Evolutionary conservation across 1,140 invertebrate genomes (phyloP).

Genomic region (Aporrectodea caliginosa): DNA sequence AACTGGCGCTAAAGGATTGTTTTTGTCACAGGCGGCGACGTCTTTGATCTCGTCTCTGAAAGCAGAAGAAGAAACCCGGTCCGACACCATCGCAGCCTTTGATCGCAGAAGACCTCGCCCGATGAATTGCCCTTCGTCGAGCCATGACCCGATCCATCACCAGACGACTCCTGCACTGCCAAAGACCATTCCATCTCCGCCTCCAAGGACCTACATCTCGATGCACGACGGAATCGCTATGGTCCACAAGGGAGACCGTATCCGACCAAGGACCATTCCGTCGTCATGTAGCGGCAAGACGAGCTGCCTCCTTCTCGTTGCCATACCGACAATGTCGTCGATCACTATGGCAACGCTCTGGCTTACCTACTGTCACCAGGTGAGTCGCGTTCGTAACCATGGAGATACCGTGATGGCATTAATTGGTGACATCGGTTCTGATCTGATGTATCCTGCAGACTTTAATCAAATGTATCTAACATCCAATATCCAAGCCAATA

Average conservation of each 20-base stretch:
- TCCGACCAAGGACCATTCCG: neutral
- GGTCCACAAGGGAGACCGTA: neutral
- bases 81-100: too few species aligned
- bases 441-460: too few species aligned
- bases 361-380: neutral
- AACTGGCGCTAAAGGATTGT: too few species aligned
- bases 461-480: too few species aligned
- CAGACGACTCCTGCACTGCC: neutral
- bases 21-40: too few species aligned
- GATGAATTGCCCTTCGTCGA: neutral
- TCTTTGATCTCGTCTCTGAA: too few species aligned
- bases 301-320: neutral
- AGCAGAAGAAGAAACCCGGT: too few species aligned
- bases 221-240: neutral
- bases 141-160: neutral
- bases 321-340: neutral
- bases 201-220: neutral
- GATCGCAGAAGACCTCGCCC: too few species aligned
- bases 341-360: neutral
- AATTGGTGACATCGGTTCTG: too few species aligned
- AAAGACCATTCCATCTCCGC: neutral
- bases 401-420: too few species aligned
- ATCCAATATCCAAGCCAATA: too few species aligned
- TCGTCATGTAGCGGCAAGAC: neutral
- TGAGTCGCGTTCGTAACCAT: too few species aligned